phyloP scores from a whole-genome alignment of 2,888 invertebrate species.

The Polyploca ridens region DNA sequence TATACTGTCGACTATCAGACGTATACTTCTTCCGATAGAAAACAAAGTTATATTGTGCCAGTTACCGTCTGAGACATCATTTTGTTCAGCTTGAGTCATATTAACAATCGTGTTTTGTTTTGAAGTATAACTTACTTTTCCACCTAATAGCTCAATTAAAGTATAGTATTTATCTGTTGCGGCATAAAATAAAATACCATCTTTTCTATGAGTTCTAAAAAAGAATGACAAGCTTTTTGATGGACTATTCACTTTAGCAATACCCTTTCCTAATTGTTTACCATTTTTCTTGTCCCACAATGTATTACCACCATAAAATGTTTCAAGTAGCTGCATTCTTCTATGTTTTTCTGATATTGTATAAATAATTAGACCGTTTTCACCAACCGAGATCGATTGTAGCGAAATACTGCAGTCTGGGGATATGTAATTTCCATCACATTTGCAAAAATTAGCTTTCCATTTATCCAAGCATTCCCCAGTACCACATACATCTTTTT shows the following conservation, averaged over 20 bases:
- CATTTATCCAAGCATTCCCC: conserved; percentile 94
- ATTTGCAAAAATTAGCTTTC: conserved; percentile 90
- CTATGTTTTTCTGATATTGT: conserved; percentile 92
- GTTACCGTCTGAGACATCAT: conserved; percentile 89
- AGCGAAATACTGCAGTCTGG: conserved; percentile 92
- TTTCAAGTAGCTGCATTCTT: conserved; percentile 93
- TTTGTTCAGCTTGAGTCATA: conserved; percentile 89
- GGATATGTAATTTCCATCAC: conserved; percentile 88
- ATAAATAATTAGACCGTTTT: conserved; percentile 92
- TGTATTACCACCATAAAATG: conserved; percentile 89
- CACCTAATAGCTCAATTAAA: conserved; percentile 90
- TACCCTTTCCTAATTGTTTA: conserved; percentile 57
- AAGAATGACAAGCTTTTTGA: conserved; percentile 91
- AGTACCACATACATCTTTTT: conserved; percentile 80
- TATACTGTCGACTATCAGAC: conserved; percentile 88
- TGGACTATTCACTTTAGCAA: conserved; percentile 72
- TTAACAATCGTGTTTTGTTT: conserved; percentile 91
- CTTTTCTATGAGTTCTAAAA: conserved; percentile 91
- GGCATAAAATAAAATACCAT: conserved; percentile 93
- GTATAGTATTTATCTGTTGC: conserved; percentile 95
- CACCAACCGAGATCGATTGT: conserved; percentile 91
- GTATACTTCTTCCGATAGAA: conserved; percentile 88
- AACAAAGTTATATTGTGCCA: conserved; percentile 95
- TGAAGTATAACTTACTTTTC: conserved; percentile 92
- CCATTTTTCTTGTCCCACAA: conserved; percentile 84